Percentiles rank a stretch among this genome's conserved stretches.
Conservation (phyloP, 2,797 vertebrate genomes). For the Lacerta agilis region DNA sequence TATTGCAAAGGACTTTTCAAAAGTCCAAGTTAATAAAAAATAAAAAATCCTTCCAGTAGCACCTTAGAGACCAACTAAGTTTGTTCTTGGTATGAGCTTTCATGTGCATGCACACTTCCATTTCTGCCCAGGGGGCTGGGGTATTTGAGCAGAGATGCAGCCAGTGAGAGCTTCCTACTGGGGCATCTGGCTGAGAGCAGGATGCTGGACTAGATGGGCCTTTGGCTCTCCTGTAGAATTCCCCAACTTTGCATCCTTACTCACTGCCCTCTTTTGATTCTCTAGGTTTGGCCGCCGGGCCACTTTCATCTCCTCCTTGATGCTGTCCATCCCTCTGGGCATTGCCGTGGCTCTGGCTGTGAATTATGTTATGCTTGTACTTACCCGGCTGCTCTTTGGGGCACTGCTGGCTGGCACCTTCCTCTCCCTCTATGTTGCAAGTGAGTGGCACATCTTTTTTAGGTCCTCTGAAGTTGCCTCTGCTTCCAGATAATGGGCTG, state of each 20-base stretch:
- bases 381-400: constrained; percentile 82
- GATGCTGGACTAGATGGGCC: too few relatives aligned
- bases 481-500: background rate
- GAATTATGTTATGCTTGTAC: constrained; percentile 77
- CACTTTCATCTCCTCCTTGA: constrained; percentile 80
- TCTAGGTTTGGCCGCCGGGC: constrained; percentile 85
- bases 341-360: constrained; percentile 79
- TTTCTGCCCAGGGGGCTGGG: background rate
- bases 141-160: background rate
- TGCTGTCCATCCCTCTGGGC: constrained; percentile 81
- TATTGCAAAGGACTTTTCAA: background rate
- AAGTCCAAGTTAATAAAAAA: too few relatives aligned
- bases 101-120: too few relatives aligned
- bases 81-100: too few relatives aligned
- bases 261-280: background rate
- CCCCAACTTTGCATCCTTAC: background rate
- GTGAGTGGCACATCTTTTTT: constrained; percentile 58
- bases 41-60: too few relatives aligned
- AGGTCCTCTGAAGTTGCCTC: background rate
- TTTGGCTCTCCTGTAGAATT: too few relatives aligned
- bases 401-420: constrained; percentile 83
- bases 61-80: too few relatives aligned
- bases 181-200: too few relatives aligned
- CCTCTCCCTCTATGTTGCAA: constrained; percentile 85
- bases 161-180: too few relatives aligned